These are phyloP conservation scores for Coleophora flavipennella DNA, from an alignment of 2,888 invertebrate genomes.

Conservation along the genomic window DNA sequence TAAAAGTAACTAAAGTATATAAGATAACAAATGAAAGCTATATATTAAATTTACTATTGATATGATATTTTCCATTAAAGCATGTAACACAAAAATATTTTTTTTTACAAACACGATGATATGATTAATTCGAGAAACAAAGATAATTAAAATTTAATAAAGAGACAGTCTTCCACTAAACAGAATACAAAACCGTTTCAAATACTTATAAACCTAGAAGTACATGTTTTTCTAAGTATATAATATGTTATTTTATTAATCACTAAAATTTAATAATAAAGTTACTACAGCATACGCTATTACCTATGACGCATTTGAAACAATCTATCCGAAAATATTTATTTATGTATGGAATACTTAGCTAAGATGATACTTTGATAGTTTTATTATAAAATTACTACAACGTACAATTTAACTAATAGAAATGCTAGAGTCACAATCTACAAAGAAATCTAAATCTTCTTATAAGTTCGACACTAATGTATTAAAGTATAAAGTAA, in stretches of 20 bases:
- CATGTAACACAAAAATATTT: not conserved
- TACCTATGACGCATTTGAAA: slow-evolving; percentile 32
- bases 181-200: slow-evolving; percentile 34
- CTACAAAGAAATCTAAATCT: slow-evolving; percentile 12
- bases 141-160: not conserved
- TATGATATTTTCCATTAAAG: not conserved
- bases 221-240: slow-evolving; percentile 9
- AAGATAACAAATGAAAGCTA: not conserved
- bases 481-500: slow-evolving; percentile 16
- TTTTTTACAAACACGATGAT: not conserved
- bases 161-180: slow-evolving; percentile 12
- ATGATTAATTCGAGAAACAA: too few relatives aligned
- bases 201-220: slow-evolving; percentile 4
- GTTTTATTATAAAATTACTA: slow-evolving; percentile 5
- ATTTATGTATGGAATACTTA: slow-evolving; percentile 41
- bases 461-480: slow-evolving; percentile 7
- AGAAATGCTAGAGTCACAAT: slow-evolving; percentile 1
- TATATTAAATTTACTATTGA: not conserved
- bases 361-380: slow-evolving; percentile 16
- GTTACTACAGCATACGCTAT: slow-evolving; percentile 18
- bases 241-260: not conserved
- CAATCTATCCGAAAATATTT: slow-evolving; percentile 63
- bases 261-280: too few relatives aligned
- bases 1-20: slow-evolving; percentile 13
- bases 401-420: slow-evolving; percentile 4